Conservation (phyloP, 2,888 invertebrate species). For the Nomada ruficornis region DNA sequence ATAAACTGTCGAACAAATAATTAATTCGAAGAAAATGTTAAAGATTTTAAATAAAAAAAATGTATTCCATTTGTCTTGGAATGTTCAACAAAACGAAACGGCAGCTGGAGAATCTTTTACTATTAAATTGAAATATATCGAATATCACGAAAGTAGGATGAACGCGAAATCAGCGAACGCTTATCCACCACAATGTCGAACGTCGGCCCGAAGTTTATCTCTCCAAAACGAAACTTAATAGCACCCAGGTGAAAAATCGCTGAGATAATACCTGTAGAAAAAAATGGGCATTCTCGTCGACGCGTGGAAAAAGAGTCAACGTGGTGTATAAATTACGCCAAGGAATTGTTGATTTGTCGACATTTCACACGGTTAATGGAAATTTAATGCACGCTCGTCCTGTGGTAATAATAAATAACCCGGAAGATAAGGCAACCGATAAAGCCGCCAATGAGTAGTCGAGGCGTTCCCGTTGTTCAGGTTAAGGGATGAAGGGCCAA, state of each 20-base stretch:
- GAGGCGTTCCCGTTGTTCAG: conserved; percentile 13
- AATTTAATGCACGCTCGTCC: conserved; percentile 68
- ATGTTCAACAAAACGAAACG: too few species aligned
- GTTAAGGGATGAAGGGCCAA: conserved; percentile 58
- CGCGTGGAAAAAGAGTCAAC: conserved; percentile 26
- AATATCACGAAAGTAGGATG: too few species aligned
- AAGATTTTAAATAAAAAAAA: too few species aligned
- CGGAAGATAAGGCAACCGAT: conserved; percentile 53
- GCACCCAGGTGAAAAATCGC: not conserved
- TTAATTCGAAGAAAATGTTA: too few species aligned
- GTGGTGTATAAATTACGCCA: conserved; percentile 64
- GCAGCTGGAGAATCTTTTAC: too few species aligned
- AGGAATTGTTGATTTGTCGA: conserved; percentile 49
- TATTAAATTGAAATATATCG: too few species aligned
- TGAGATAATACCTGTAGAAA: not conserved
- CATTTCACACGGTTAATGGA: conserved; percentile 69
- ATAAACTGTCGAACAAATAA: too few species aligned
- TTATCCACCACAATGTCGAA: too few species aligned
- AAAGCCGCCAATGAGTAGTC: conserved; percentile 60
- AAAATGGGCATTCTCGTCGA: not conserved
- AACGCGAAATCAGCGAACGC: too few species aligned
- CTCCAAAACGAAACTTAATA: too few species aligned
- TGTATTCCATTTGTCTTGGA: too few species aligned
- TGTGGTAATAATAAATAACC: conserved; percentile 71
- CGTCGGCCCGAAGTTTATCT: too few species aligned